Evolutionary conservation across 1,140 invertebrate species (phyloP).

Genomic region (Drosophila kepulauana): DNA sequence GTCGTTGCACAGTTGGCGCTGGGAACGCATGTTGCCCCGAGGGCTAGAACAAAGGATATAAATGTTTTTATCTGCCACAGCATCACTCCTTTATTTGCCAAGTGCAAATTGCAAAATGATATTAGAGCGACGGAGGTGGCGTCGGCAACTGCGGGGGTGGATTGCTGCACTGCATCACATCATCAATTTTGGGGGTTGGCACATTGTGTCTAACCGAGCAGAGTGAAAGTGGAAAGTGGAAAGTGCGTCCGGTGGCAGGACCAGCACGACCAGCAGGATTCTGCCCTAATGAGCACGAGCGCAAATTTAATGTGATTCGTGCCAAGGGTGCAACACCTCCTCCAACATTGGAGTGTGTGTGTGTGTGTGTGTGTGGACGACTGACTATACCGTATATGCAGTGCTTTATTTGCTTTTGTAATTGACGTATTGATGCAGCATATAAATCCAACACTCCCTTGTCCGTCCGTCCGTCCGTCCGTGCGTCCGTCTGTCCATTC

Average conservation of each 20-base stretch:
- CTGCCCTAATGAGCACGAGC: conserved; percentile 75
- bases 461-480: conserved; percentile 3
- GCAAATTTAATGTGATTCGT: conserved; percentile 81
- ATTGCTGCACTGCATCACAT: conserved; percentile 46
- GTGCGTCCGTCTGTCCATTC: conserved; percentile 9
- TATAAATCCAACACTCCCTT: conserved; percentile 50
- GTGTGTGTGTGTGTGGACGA: not conserved
- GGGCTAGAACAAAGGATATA: conserved; percentile 72
- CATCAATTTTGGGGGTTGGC: conserved; percentile 44
- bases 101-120: conserved; percentile 84
- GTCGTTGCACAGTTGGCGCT: conserved; percentile 15
- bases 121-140: conserved; percentile 52
- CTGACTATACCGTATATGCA: conserved; percentile 7
- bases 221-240: conserved; percentile 71
- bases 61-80: conserved; percentile 78
- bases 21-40: conserved; percentile 45
- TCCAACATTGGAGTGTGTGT: conserved; percentile 29
- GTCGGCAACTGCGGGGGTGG: conserved; percentile 41
- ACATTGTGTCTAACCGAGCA: conserved; percentile 30
- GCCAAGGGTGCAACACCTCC: conserved; percentile 71
- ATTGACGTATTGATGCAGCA: conserved; percentile 62
- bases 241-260: conserved; percentile 62
- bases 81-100: conserved; percentile 83
- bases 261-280: conserved; percentile 36
- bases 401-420: conserved; percentile 76